Evolutionary conservation across 2,888 invertebrate species (phyloP).

Genomic region (Limnephilus rhombicus): DNA sequence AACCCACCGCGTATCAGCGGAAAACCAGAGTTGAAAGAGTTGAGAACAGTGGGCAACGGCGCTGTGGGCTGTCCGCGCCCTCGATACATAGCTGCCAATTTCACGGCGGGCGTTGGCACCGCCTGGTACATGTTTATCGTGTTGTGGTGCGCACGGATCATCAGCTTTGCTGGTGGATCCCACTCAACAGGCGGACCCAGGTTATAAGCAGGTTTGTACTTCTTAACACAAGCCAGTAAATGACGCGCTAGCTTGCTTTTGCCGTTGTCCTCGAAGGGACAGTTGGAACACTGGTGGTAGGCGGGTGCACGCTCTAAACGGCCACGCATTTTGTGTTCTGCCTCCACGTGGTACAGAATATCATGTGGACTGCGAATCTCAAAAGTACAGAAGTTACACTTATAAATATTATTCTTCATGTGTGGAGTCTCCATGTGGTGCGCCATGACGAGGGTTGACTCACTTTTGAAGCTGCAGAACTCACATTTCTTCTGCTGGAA

Average conservation of each 20-base stretch:
- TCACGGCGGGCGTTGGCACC: constrained; percentile 72
- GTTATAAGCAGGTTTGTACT: constrained; percentile 92
- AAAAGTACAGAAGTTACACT: constrained; percentile 90
- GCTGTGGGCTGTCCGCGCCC: constrained; percentile 70
- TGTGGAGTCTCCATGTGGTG: constrained; percentile 95
- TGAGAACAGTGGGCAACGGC: constrained; percentile 44
- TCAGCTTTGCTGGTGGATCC: constrained; percentile 92
- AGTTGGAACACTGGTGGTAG: constrained; percentile 94
- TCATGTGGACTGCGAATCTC: constrained; percentile 91
- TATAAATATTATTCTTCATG: constrained; percentile 91
- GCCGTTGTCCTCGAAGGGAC: constrained; percentile 95
- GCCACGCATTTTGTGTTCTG: constrained; percentile 90
- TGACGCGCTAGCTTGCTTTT: constrained; percentile 94
- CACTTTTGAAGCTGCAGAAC: constrained; percentile 93
- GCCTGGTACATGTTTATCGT: constrained; percentile 74
- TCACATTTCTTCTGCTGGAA: constrained; percentile 90
- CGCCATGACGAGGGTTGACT: constrained; percentile 89
- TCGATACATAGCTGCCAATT: constrained; percentile 64
- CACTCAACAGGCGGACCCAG: constrained; percentile 92
- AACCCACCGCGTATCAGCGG: constrained; percentile 79
- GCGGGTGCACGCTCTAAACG: constrained; percentile 90
- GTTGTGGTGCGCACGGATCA: constrained; percentile 74
- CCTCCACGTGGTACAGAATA: constrained; percentile 94
- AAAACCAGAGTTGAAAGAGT: constrained; percentile 71
- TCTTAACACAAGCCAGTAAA: constrained; percentile 91